phyloP scores from a whole-genome alignment of 2,888 invertebrate species.

The Tachystola acroxantha region DNA sequence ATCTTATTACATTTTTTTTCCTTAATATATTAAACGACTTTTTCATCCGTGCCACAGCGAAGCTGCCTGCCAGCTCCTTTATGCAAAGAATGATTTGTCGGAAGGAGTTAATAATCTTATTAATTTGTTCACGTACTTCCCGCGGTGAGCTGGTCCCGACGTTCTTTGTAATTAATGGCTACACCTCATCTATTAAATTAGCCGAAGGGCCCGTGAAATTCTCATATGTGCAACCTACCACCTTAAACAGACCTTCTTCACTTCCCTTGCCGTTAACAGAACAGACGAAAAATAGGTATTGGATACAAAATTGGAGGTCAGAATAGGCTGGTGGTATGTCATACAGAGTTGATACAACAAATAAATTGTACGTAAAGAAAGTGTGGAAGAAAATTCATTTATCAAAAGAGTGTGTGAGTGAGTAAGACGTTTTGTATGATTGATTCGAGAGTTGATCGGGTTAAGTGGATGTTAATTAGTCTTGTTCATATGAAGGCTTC shows the following conservation, averaged over 20 bases:
- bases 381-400: conserved; percentile 70
- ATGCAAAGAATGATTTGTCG: conserved; percentile 68
- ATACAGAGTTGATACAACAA: conserved; percentile 61
- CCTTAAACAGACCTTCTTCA: conserved; percentile 33
- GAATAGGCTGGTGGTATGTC: conserved; percentile 34
- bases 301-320: conserved; percentile 29
- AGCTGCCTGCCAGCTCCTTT: conserved; percentile 16
- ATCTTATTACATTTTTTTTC: too few species aligned
- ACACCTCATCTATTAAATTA: conserved; percentile 78
- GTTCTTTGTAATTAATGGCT: conserved; percentile 76
- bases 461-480: conserved; percentile 19
- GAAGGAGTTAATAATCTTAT: conserved; percentile 74
- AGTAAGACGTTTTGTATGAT: conserved; percentile 39
- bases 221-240: conserved; percentile 54
- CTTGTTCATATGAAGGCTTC: background rate
- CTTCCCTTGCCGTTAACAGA: too few species aligned
- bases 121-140: conserved; percentile 66
- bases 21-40: too few species aligned
- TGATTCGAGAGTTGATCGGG: conserved; percentile 28
- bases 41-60: too few species aligned
- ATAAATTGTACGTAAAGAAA: conserved; percentile 72
- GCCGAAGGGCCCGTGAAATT: conserved; percentile 61
- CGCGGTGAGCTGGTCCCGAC: conserved; percentile 64
- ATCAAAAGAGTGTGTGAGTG: conserved; percentile 48
- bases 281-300: too few species aligned